Base-by-base conservation (phyloP, 1,140 invertebrate genomes). In the Pseudomyrmex sp. region DNA sequence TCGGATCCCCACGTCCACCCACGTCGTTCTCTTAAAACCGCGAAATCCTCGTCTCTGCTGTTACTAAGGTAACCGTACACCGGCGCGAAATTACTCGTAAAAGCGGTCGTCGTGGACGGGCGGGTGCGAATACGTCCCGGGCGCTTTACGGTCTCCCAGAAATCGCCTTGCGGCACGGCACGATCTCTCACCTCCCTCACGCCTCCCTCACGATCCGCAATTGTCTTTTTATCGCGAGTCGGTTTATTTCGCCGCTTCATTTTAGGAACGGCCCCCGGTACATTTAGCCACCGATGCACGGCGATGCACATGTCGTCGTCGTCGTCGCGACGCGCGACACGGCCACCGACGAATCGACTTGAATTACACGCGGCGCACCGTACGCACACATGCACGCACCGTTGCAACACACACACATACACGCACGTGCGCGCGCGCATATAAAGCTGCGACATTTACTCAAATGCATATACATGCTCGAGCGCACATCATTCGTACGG, bases 51-150 rank as follows among this genome's bases (percentile, higher is more conserved):
- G 80, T 56, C 62, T 74, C 69, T 58, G 75, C 65, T 82, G 79
- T 61, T 68, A 77, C 73, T 65, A 63, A 84, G 72, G 85, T 85
- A 85, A 85, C 87, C 70, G 70, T 26, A 82, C 59, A 61, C 59
- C 74, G 61, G 74, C 68, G 79, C 58, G 79, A 89, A 89, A 89
- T 89, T 85, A 85, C 84, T 88, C 84, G 79, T 89, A 88, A 89
- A 89, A 88, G 35, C 80, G 69, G 63, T 35, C 61, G 72, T 12
- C 20, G n/a, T 23, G 13, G 26, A 23, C 20, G 75, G 20, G 5
- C 3, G 23, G 63, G 50, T 46, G 62, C 26, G 85, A 73, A 68
- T 84, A 48, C 52, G 70, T 69, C 54, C n/a, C 35, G 56, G 18
- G 26, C 50, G 58, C 61, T 88, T 84, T 87, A 88, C 69, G 74